Percentiles rank a stretch among this genome's conserved stretches.
Evolutionary conservation across 2,113 vertebrate species (phyloP).

Genomic region (Planiliza haematocheilus): DNA sequence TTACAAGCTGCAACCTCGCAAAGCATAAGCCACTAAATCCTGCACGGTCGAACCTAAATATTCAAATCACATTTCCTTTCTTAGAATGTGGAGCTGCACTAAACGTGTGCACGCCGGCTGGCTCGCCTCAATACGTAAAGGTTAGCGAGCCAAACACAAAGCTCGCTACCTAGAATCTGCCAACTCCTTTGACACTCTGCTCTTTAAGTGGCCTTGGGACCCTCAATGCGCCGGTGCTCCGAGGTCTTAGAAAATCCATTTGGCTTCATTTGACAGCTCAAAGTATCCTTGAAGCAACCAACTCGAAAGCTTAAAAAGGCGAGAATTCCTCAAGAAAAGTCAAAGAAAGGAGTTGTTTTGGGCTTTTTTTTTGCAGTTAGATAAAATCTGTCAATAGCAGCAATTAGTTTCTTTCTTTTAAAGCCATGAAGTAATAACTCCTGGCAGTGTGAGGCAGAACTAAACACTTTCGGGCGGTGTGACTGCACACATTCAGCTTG

Average conservation of each 20-base stretch:
- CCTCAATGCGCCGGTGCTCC: background rate
- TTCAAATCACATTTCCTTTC: background rate
- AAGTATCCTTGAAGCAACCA: background rate
- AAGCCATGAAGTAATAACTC: too few relatives aligned
- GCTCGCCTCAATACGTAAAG: background rate
- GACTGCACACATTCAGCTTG: background rate
- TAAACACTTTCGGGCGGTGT: too few relatives aligned
- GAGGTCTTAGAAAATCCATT: slow-evolving; percentile 1
- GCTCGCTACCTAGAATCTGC: background rate
- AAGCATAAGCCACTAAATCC: too few relatives aligned
- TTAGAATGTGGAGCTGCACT: background rate
- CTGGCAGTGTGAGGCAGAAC: too few relatives aligned
- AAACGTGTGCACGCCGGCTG: background rate
- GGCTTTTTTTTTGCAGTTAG: too few relatives aligned
- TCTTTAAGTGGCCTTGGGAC: slow-evolving; percentile 1
- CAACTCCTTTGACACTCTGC: background rate
- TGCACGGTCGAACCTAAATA: background rate
- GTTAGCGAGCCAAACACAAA: background rate
- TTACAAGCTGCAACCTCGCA: too few relatives aligned
- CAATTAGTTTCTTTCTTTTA: too few relatives aligned
- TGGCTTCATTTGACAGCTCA: slow-evolving; percentile 8
- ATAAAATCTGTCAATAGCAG: too few relatives aligned
- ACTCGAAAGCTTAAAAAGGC: too few relatives aligned
- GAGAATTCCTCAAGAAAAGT: background rate
- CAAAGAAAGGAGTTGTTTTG: too few relatives aligned